Percentiles rank a stretch among this genome's conserved stretches.
phyloP scores from a whole-genome alignment of 1,140 invertebrate genomes.

The Drosophila pruinosa region DNA sequence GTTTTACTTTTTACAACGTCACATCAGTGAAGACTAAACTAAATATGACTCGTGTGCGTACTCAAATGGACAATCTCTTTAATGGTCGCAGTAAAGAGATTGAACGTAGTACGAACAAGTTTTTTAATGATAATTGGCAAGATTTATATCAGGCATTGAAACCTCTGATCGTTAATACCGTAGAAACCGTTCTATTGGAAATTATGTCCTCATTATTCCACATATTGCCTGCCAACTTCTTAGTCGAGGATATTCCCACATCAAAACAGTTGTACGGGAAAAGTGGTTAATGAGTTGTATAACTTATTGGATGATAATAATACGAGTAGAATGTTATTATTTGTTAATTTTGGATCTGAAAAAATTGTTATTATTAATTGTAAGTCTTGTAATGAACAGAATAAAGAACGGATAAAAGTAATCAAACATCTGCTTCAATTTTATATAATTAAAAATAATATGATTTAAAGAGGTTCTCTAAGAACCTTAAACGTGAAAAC shows the following conservation, averaged over 20 bases:
- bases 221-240: constrained; percentile 84
- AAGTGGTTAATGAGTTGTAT: background rate
- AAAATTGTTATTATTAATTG: too few species aligned
- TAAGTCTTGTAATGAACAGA: too few species aligned
- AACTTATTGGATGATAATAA: too few species aligned
- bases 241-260: constrained; percentile 75
- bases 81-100: constrained; percentile 71
- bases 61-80: constrained; percentile 65
- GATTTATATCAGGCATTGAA: constrained; percentile 86
- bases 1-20: constrained; percentile 86
- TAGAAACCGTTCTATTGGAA: constrained; percentile 86
- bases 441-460: background rate
- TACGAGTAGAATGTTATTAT: too few species aligned
- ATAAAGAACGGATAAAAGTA: too few species aligned
- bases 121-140: constrained; percentile 88
- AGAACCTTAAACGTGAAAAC: background rate
- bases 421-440: background rate
- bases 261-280: constrained; percentile 59
- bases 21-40: constrained; percentile 85
- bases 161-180: constrained; percentile 86
- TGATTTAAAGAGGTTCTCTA: background rate
- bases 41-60: constrained; percentile 82
- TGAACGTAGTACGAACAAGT: constrained; percentile 87
- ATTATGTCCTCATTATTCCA: constrained; percentile 86
- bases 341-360: too few species aligned